Conservation (phyloP, 2,888 invertebrate species). For the Apoderus coryli region DNA sequence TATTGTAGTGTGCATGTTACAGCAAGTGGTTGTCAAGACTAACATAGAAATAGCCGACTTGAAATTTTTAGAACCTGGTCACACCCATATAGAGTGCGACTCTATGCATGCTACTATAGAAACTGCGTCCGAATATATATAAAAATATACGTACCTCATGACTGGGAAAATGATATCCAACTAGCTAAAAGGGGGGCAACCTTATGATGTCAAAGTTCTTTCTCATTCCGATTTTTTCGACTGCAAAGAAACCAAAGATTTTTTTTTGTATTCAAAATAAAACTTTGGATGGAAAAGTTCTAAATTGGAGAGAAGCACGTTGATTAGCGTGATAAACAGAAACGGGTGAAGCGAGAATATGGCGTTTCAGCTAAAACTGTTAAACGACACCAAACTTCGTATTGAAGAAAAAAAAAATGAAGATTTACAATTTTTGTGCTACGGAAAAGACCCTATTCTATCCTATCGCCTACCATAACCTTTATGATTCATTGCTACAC, state of each 20-base stretch:
- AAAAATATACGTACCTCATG: constrained; percentile 4
- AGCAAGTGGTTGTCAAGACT: constrained; percentile 2
- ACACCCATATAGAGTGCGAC: constrained; percentile 4
- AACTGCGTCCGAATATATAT: constrained; percentile 4
- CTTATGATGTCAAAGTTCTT: constrained; percentile 2
- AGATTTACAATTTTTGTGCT: too few species aligned
- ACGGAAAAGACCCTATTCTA: too few species aligned
- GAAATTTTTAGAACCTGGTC: constrained; percentile 5
- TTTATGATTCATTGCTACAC: too few species aligned
- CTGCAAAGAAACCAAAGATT: constrained; percentile 4
- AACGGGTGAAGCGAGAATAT: too few species aligned
- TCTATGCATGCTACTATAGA: constrained; percentile 5
- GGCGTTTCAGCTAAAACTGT: too few species aligned
- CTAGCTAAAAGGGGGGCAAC: constrained; percentile 4
- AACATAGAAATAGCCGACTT: constrained; percentile 3
- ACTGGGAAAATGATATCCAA: constrained; percentile 5
- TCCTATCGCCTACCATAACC: too few species aligned
- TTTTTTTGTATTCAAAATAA: constrained; percentile 1
- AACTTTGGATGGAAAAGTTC: constrained; percentile 2
- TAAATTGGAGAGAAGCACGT: constrained; percentile 6
- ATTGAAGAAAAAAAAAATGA: too few species aligned
- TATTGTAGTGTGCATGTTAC: constrained; percentile 3
- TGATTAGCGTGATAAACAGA: too few species aligned
- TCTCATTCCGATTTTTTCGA: constrained; percentile 2
- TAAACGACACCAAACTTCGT: too few species aligned